Evolutionary conservation across 92 coral and sea anemone species (phyloP), one percentile per base, ranked within the genome.

Genomic region (Heteractis magnifica): DNA sequence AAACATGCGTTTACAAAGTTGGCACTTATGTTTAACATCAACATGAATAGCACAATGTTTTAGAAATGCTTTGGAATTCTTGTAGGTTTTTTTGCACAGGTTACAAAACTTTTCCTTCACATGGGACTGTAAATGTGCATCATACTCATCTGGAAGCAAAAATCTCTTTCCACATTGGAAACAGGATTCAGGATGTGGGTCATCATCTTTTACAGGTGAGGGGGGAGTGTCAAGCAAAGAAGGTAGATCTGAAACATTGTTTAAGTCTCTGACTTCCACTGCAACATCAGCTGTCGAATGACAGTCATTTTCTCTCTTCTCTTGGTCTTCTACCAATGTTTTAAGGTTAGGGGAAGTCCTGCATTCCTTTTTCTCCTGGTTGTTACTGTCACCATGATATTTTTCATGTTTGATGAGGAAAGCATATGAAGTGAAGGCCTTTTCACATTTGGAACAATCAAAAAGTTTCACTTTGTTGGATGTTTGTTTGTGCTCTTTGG

Each of bases 371-470:
- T 75, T 75, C 56, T 75, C 10, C 49, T 16, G 58, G 41, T n/a
- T 49, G 58, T 75, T 49, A 34, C 23, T 26, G 8, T 68, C 73
- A 20, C 20, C 73, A 11, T 68, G 73, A 12, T 68, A 68, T 48
- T 68, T 68, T 68, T 68, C 73, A 68, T 68, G 73, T 68, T 68
- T 68, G 23, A 68, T 26, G 11, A 80, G 84, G 26, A 80, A 80
- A 71, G 60, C 51, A 51, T 49, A 10, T 5, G 84, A 80, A 9
- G 84, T 80, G 20, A 80, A 80, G 12, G 84, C 84, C 62, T 80
- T 80, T n/a, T 49, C 70, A 52, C 84, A 80, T 59, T 26, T 51
- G 6, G 56, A 23, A 49, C 84, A 80, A 4, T 26, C 74, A 68
- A 56, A 68, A 6, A 80, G 58, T 19, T 80, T 80, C 41, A 80